phyloP scores from a whole-genome alignment of 2,113 vertebrate genomes.

The Tupaia chinensis region DNA sequence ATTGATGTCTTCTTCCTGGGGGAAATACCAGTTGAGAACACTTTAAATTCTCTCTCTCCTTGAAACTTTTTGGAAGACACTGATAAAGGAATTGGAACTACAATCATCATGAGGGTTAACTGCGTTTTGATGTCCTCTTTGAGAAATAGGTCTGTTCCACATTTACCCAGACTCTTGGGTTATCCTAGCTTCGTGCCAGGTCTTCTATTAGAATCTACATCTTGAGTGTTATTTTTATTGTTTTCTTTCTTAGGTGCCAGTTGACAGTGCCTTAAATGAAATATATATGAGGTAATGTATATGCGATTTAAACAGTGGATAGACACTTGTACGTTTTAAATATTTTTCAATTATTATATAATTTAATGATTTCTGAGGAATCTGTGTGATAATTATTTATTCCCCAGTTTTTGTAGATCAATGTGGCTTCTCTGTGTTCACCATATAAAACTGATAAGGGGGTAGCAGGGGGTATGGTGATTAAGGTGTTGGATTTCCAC shows the following conservation, averaged over 20 bases:
- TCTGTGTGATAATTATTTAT: conserved; percentile 24
- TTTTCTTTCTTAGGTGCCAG: neutral
- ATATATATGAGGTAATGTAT: neutral
- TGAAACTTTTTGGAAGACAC: neutral
- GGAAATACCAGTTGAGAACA: neutral
- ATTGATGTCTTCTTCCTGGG: neutral
- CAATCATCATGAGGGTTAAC: neutral
- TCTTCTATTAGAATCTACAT: neutral
- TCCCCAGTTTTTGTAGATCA: neutral
- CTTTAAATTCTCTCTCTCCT: neutral
- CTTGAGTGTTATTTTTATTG: neutral
- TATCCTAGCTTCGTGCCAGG: neutral
- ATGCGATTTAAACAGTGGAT: neutral
- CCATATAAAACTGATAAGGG: too few species aligned
- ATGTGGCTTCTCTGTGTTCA: neutral
- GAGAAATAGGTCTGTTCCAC: neutral
- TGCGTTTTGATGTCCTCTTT: neutral
- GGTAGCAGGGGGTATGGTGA: too few species aligned
- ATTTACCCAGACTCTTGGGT: neutral
- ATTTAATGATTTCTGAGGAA: neutral
- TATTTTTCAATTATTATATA: conserved; percentile 7
- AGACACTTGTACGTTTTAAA: neutral
- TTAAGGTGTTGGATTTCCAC: too few species aligned
- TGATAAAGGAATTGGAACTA: neutral
- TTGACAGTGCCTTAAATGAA: neutral